These are phyloP conservation scores for Eumerus sabulonum DNA, from an alignment of 2,888 invertebrate genomes.

Conservation along the genomic window DNA sequence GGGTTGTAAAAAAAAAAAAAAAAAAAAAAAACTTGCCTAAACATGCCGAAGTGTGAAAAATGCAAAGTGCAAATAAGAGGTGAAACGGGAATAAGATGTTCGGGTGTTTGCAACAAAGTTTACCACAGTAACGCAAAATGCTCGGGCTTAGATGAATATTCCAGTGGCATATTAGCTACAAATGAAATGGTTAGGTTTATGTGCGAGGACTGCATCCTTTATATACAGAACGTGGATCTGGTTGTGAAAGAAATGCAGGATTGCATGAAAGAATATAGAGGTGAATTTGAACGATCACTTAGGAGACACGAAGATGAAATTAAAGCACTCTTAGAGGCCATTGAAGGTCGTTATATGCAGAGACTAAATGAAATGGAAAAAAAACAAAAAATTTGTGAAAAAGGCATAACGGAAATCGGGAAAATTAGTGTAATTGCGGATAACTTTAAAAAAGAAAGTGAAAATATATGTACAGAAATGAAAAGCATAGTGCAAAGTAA, in stretches of 20 bases:
- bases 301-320: neutral
- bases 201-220: neutral
- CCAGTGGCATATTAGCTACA: too few relatives aligned
- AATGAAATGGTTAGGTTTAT: neutral
- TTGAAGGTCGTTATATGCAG: neutral
- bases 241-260: neutral
- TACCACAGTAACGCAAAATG: too few relatives aligned
- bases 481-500: too few relatives aligned
- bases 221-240: neutral
- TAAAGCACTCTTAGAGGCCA: neutral
- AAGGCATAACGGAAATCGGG: neutral
- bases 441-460: neutral
- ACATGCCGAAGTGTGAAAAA: too few relatives aligned
- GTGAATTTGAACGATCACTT: neutral
- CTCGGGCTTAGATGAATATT: too few relatives aligned
- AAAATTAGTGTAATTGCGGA: neutral
- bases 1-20: too few relatives aligned
- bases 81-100: too few relatives aligned
- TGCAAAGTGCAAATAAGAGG: too few relatives aligned
- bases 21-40: too few relatives aligned
- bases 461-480: neutral
- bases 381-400: neutral
- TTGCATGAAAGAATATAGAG: neutral
- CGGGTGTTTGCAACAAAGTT: too few relatives aligned
- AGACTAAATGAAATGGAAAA: neutral